Evolutionary conservation across 2,797 vertebrate species (phyloP), one percentile per base, ranked within the genome.

Genomic region (Chiroxiphia lanceolata): DNA sequence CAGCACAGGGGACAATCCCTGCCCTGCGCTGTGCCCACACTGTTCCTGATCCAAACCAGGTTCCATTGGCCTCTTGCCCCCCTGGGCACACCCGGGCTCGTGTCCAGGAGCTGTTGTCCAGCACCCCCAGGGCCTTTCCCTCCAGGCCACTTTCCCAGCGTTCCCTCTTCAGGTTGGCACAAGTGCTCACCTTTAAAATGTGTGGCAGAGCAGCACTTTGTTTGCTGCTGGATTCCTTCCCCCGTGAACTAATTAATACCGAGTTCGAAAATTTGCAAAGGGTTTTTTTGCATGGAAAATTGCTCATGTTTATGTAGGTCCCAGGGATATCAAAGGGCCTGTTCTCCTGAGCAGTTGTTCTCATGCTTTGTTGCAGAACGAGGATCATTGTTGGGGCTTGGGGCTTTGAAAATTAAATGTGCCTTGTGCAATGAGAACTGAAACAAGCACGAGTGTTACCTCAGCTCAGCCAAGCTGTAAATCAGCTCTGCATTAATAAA

Each of bases 241-340:
- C 70, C 68, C 42, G 1, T 7, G 9, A 90, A 54, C 20, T 63
- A 70, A 87, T 72, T 83, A 92, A 79, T 56, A 65, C 57, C 0
- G 2, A 72, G 59, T 45, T 69, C 17, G 7, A 83, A 38, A 38
- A 85, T 93, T 74, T 93, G 65, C 79, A 82, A 25, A 9, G 4
- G 29, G 48, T 83, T 86, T 83, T 86, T 93, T 95, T 92, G 76
- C 87, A 78, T 71, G 72, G 72, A 27, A 90, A 91, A 92, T 94
- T 71, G 69, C 82, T 94, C 18, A 19, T 47, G 10, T 80, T 79
- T 63, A 26, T 34, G 27, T 16, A 77, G 40, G 27, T 40, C 79
- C 70, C 38, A 23, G 36, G 56, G 76, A 80, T 86, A 70, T 83
- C 48, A 74, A 74, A 90, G 71, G 70, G 47, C 3, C 44, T 51